phyloP scores from a whole-genome alignment of 1,140 invertebrate species.

The Heliconius congener region DNA sequence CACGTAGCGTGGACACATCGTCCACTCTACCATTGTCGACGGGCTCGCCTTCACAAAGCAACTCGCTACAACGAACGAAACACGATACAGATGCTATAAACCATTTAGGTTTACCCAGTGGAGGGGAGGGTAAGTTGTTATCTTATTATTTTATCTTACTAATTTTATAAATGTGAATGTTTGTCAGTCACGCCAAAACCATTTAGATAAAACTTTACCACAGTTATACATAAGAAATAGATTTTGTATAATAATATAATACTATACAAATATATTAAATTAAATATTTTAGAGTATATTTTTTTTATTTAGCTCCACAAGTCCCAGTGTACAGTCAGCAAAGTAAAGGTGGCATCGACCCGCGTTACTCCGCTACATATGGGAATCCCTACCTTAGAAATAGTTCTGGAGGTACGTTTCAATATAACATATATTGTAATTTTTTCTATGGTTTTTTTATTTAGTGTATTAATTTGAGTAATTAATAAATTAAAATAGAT shows the following conservation, averaged over 20 bases:
- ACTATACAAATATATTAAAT: too few relatives aligned
- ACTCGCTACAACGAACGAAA: slow-evolving; percentile 82
- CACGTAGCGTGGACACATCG: slow-evolving; percentile 74
- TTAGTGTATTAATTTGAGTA: not conserved
- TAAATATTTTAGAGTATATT: too few relatives aligned
- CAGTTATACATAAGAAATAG: too few relatives aligned
- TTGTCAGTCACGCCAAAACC: too few relatives aligned
- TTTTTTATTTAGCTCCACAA: slow-evolving; percentile 45
- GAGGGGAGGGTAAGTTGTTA: slow-evolving; percentile 55
- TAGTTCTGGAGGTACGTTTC: slow-evolving; percentile 75
- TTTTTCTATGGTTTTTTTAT: too few relatives aligned
- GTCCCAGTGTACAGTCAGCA: slow-evolving; percentile 66
- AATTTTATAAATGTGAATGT: not conserved
- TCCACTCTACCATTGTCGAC: slow-evolving; percentile 75
- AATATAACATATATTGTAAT: too few relatives aligned
- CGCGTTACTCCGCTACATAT: slow-evolving; percentile 92
- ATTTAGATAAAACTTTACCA: too few relatives aligned
- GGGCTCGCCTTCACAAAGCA: slow-evolving; percentile 81
- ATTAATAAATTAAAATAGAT: not conserved
- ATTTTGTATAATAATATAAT: too few relatives aligned
- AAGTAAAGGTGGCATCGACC: slow-evolving; percentile 84
- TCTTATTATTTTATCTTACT: not conserved
- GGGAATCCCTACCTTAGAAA: slow-evolving; percentile 93
- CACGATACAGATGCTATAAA: slow-evolving; percentile 73
- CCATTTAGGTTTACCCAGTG: slow-evolving; percentile 64